Percentiles rank a stretch among this genome's conserved stretches.
Evolutionary conservation across 2,113 vertebrate species (phyloP).

Genomic region (Epinephelus fuscoguttatus): DNA sequence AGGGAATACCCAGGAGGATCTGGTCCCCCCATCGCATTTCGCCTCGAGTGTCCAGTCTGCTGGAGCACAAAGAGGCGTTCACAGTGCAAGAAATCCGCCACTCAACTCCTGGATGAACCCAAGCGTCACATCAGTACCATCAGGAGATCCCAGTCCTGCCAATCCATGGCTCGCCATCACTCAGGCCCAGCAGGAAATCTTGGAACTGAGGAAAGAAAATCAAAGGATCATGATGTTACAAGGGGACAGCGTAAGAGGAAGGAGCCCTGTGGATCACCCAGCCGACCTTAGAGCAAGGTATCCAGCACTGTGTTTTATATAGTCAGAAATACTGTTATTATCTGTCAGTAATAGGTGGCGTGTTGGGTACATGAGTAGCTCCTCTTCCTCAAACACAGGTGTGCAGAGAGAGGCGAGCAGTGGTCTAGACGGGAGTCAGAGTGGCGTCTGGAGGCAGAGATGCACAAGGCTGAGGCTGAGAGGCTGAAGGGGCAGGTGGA

Average conservation of each 20-base stretch:
- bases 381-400: constrained; percentile 54
- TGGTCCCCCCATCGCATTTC: constrained; percentile 85
- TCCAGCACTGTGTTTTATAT: not conserved
- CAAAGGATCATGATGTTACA: constrained; percentile 70
- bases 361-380: constrained; percentile 2
- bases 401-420: constrained; percentile 56
- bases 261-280: constrained; percentile 11
- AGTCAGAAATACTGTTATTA: not conserved
- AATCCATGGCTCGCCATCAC: constrained; percentile 69
- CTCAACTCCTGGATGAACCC: constrained; percentile 52
- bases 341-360: not conserved
- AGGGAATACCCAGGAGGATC: constrained; percentile 59
- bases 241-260: constrained; percentile 35
- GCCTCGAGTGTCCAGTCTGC: constrained; percentile 45
- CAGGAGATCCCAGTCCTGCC: constrained; percentile 34
- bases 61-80: constrained; percentile 24
- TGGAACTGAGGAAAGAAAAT: constrained; percentile 77
- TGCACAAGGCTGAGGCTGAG: constrained; percentile 75
- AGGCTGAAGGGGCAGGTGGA: constrained; percentile 80
- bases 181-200: constrained; percentile 76
- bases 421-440: constrained; percentile 62
- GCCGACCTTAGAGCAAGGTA: constrained; percentile 59
- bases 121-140: constrained; percentile 24
- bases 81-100: constrained; percentile 14
- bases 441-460: constrained; percentile 68